Evolutionary conservation across 1,140 invertebrate genomes (phyloP).

Genomic region (Eufriesea mexicana): DNA sequence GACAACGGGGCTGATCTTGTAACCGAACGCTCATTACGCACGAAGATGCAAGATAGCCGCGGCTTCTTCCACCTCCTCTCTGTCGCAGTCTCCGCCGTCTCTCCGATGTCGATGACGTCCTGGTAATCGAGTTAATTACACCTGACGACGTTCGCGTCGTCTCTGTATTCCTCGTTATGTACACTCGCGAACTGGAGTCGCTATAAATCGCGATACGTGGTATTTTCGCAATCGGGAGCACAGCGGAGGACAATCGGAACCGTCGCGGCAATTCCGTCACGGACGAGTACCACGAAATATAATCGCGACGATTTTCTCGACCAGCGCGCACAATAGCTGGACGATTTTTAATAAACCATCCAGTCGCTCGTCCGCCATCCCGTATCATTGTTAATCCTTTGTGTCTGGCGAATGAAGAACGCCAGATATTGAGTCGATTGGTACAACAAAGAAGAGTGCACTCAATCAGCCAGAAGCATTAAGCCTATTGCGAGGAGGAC

Average conservation of each 20-base stretch:
- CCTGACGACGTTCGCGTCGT: not conserved
- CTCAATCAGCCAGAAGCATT: conserved; percentile 47
- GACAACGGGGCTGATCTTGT: conserved; percentile 47
- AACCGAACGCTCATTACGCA: conserved; percentile 56
- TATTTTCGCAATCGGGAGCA: not conserved
- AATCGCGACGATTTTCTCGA: not conserved
- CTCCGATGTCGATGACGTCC: not conserved
- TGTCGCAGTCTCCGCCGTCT: not conserved
- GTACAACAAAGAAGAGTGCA: conserved; percentile 42
- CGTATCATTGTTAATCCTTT: conserved; percentile 48
- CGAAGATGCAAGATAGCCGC: conserved; percentile 44
- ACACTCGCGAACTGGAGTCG: too few relatives aligned
- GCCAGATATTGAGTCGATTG: conserved; percentile 45
- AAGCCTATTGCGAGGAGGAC: conserved; percentile 31
- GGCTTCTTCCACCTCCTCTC: not conserved
- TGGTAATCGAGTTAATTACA: conserved; percentile 39
- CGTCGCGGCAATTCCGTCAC: too few relatives aligned
- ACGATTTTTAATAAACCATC: conserved; percentile 49
- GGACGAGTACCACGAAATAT: not conserved
- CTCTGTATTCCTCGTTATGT: not conserved
- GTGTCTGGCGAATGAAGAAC: conserved; percentile 47
- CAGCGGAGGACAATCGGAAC: too few relatives aligned
- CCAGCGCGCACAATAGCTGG: conserved; percentile 6
- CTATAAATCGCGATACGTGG: accelerated
- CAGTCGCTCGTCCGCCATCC: conserved; percentile 19